phyloP scores from a whole-genome alignment of 2,888 invertebrate genomes.

The Petrolisthes manimaculis region DNA sequence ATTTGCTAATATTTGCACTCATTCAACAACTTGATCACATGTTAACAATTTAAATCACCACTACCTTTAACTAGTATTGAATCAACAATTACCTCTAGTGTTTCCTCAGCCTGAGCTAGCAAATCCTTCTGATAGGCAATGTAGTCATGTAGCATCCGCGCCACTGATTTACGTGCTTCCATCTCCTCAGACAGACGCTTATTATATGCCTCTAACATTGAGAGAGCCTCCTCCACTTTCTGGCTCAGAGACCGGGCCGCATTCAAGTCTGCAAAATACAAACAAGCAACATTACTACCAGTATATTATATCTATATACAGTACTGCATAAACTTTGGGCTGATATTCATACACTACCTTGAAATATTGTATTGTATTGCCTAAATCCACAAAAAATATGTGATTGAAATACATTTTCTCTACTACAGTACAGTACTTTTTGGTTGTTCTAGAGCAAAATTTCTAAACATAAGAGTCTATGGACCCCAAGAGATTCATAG shows the following conservation, averaged over 20 bases:
- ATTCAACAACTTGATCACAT: background rate
- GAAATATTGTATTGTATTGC: too few relatives aligned
- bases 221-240: slow-evolving; percentile 86
- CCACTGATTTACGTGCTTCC: slow-evolving; percentile 87
- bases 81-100: slow-evolving; percentile 79
- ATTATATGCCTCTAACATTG: slow-evolving; percentile 90
- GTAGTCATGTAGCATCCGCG: slow-evolving; percentile 89
- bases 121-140: slow-evolving; percentile 88
- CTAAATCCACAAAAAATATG: too few relatives aligned
- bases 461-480: too few relatives aligned
- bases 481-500: too few relatives aligned
- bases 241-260: slow-evolving; percentile 58
- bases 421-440: too few relatives aligned
- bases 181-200: slow-evolving; percentile 86
- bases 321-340: too few relatives aligned
- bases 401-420: too few relatives aligned
- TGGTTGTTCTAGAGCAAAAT: too few relatives aligned
- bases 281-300: too few relatives aligned
- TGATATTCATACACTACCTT: too few relatives aligned
- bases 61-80: background rate
- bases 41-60: background rate
- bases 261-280: slow-evolving; percentile 6
- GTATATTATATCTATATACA: too few relatives aligned
- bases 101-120: slow-evolving; percentile 86
- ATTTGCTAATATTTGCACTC: too few relatives aligned